A percentile compares a stretch with the other conserved stretches of the same genome.
phyloP scores from a whole-genome alignment of 2,888 invertebrate species.

The Chalcosyrphus nemorum region DNA sequence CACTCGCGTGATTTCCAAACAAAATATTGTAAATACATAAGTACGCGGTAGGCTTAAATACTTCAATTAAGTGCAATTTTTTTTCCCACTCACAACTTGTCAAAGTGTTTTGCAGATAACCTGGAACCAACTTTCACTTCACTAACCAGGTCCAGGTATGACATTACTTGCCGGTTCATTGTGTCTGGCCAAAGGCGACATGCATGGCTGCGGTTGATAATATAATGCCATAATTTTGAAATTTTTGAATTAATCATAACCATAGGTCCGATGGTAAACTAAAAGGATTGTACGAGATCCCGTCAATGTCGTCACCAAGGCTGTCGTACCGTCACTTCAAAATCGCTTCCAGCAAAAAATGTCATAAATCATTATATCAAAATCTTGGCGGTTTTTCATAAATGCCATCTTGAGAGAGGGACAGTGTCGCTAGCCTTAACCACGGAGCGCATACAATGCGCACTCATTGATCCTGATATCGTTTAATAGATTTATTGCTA shows the following conservation, averaged over 20 bases:
- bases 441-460: background rate
- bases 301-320: conserved; percentile 17
- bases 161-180: background rate
- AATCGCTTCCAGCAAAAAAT: conserved; percentile 3
- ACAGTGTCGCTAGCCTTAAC: background rate
- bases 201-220: background rate
- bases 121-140: background rate
- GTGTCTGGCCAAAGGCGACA: background rate
- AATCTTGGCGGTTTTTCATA: conserved; percentile 4
- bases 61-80: no score
- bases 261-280: background rate
- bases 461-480: conserved; percentile 29
- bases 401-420: conserved; percentile 6
- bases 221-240: background rate
- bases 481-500: conserved; percentile 39
- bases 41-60: no score
- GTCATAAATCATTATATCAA: conserved; percentile 33
- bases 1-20: no score
- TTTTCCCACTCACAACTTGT: no score
- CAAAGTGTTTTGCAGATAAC: no score
- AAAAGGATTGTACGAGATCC: background rate
- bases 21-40: no score
- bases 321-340: conserved; percentile 9
- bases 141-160: background rate
- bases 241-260: conserved; percentile 21